Evolutionary conservation across 1,140 invertebrate species (phyloP).

Genomic region (Magallana gigas): DNA sequence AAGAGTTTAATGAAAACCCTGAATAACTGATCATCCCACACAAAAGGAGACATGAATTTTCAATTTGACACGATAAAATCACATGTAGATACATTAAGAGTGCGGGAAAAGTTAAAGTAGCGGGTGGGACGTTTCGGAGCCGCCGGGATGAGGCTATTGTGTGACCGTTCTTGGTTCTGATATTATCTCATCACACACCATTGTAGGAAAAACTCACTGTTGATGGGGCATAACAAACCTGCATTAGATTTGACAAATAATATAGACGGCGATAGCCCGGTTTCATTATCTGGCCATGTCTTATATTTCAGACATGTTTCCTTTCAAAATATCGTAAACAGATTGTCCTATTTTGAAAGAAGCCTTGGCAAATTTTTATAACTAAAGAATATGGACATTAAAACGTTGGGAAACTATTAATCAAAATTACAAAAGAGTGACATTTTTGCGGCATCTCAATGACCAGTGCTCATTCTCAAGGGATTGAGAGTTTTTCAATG

Average conservation of each 20-base stretch:
- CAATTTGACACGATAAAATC: conserved; percentile 21
- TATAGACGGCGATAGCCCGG: conserved; percentile 21
- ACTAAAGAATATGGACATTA: not conserved
- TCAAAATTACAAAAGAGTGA: not conserved
- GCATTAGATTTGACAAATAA: conserved; percentile 30
- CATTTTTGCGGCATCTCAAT: not conserved
- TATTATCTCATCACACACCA: conserved; percentile 6
- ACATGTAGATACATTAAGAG: conserved; percentile 22
- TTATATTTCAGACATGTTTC: conserved; percentile 26
- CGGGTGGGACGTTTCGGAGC: conserved; percentile 9
- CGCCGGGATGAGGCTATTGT: not conserved
- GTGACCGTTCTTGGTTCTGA: not conserved
- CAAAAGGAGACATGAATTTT: conserved; percentile 21
- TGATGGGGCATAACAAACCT: conserved; percentile 24
- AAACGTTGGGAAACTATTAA: conserved; percentile 23
- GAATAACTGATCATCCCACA: not conserved
- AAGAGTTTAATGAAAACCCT: not conserved
- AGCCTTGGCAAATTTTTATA: conserved; percentile 21
- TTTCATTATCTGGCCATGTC: conserved; percentile 11
- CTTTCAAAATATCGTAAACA: conserved; percentile 33
- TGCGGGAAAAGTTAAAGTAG: not conserved
- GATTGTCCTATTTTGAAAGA: conserved; percentile 31
- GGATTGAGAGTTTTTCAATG: not conserved
- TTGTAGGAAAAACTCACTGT: not conserved
- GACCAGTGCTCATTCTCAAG: not conserved